Evolutionary conservation across 2,888 invertebrate species (phyloP), one percentile per base, ranked within the genome.

Genomic region (Leucophenga montana): DNA sequence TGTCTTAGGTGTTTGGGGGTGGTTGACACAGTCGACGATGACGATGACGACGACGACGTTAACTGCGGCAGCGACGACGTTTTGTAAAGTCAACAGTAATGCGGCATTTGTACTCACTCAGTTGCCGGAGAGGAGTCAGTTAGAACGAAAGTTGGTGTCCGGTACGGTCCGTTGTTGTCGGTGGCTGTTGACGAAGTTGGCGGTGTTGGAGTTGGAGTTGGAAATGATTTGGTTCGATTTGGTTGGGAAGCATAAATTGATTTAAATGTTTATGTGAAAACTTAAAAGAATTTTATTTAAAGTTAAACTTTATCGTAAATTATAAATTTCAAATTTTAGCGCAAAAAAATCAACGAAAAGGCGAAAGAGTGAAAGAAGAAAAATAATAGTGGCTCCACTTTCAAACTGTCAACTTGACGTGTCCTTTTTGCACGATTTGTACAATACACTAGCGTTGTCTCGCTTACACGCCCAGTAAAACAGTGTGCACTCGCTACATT

Each of bases 381-480:
- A 50, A 50, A 50, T 11, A 5, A 50, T 11, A 50, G 50, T 71
- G 57, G 53, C 39, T 69, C 56, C 39, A 16, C 44, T 70, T 16
- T 62, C 18, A 62, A 18, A 65, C 64, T 39, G 53, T 16, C 48
- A 64, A 67, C 56, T 48, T 31, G 31, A 73, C 46, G 53, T 56
- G 56, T 22, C 66, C 50, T 18, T 50, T 50, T 50, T 50, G n/a
- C 13, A 11, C 50, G 50, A 1, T n/a, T n/a, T n/a, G 13, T 16
- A 48, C 48, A 48, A n/a, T 46, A 46, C n/a, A 48, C 22, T 71
- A 65, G 50, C 31, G 72, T 50, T 31, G 6, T 79, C 77, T 67
- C 70, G 57, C 72, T 83, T 66, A 57, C 73, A 67, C 82, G 31
- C 22, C 53, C n/a, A 50, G 16, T 56, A 20, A 14, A 22, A 27